Evolutionary conservation across 2,888 invertebrate genomes (phyloP).

Genomic region (Hypsopygia costalis): DNA sequence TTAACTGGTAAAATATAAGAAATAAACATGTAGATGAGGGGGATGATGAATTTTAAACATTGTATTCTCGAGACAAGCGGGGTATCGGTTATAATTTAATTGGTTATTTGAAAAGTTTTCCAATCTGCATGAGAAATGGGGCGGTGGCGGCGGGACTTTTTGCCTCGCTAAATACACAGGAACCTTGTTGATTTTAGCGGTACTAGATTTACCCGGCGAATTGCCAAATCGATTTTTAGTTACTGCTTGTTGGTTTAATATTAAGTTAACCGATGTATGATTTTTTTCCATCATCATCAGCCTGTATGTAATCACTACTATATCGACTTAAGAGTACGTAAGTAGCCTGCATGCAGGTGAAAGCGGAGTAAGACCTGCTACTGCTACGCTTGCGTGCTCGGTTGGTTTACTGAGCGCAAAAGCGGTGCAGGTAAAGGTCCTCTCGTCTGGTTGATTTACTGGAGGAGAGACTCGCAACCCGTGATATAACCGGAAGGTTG

Average conservation of each 20-base stretch:
- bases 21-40: constrained; percentile 35
- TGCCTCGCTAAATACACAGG: constrained; percentile 7
- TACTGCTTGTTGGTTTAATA: not conserved
- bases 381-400: no score
- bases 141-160: constrained; percentile 19
- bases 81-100: constrained; percentile 53
- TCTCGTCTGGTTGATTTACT: no score
- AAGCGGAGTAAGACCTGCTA: no score
- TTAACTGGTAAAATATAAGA: constrained; percentile 17
- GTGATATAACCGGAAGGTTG: no score
- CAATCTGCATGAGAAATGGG: constrained; percentile 56
- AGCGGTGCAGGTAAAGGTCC: no score
- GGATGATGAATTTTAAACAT: constrained; percentile 44
- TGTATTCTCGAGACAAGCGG: constrained; percentile 24
- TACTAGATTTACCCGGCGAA: constrained; percentile 6
- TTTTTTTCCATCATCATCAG: no score
- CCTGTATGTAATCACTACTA: no score
- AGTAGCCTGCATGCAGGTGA: no score
- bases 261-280: no score
- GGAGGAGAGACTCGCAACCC: no score
- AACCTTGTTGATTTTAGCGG: not conserved
- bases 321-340: no score
- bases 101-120: constrained; percentile 63
- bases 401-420: no score
- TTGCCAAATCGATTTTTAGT: not conserved